phyloP scores from a whole-genome alignment of 2,113 vertebrate species.

The Sula dactylatra region DNA sequence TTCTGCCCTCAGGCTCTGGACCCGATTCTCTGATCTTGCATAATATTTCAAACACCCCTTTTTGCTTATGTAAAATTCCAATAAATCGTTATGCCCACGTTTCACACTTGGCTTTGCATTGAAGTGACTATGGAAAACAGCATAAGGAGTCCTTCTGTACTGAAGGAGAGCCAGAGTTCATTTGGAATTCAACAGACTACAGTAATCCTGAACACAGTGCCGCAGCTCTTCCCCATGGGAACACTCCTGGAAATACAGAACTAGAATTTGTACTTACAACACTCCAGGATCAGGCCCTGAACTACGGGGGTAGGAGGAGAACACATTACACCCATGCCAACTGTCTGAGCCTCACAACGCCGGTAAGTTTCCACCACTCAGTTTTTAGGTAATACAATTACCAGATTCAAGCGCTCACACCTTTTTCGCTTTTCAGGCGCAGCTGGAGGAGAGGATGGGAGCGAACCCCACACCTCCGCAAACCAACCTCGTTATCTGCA shows the following conservation, averaged over 20 bases:
- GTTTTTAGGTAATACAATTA: not conserved
- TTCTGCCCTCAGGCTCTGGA: not conserved
- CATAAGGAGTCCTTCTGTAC: not conserved
- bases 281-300: not conserved
- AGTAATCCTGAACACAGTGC: not conserved
- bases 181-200: not conserved
- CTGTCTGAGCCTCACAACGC: not conserved
- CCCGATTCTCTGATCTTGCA: not conserved
- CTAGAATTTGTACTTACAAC: not conserved
- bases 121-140: not conserved
- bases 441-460: not conserved
- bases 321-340: not conserved
- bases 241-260: not conserved
- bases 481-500: not conserved
- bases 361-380: not conserved
- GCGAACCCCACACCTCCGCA: not conserved
- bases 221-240: not conserved
- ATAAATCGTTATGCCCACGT: not conserved
- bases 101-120: not conserved
- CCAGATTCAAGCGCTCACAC: not conserved
- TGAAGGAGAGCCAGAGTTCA: not conserved
- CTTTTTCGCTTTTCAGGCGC: not conserved
- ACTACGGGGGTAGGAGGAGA: not conserved
- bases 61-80: not conserved
- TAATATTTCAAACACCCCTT: not conserved